phyloP scores from a whole-genome alignment of 2,888 invertebrate genomes.

The Miltochrista miniata region DNA sequence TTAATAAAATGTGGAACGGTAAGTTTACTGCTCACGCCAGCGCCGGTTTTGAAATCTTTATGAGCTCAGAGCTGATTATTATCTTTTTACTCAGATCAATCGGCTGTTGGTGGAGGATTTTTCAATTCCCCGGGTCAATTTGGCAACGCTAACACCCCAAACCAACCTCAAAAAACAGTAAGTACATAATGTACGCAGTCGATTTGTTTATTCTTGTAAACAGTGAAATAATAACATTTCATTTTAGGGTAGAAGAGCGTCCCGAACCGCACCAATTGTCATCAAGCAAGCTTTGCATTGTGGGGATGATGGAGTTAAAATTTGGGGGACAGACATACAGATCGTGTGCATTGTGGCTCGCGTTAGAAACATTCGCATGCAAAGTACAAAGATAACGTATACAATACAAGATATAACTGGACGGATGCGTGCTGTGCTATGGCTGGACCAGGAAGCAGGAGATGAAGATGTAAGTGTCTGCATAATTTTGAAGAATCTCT shows the following conservation, averaged over 20 bases:
- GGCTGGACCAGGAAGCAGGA: constrained; percentile 77
- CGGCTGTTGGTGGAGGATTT: constrained; percentile 75
- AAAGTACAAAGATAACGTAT: constrained; percentile 79
- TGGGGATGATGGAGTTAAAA: constrained; percentile 77
- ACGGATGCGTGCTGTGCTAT: constrained; percentile 75
- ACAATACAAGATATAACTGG: constrained; percentile 80
- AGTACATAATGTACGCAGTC: constrained; percentile 17
- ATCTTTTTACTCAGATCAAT: constrained; percentile 65
- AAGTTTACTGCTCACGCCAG: constrained; percentile 12
- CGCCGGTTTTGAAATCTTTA: neutral
- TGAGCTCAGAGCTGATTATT: neutral
- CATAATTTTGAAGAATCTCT: neutral
- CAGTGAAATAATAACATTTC: neutral
- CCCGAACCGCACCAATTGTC: constrained; percentile 77
- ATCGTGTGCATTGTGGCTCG: constrained; percentile 73
- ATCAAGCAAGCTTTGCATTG: constrained; percentile 75
- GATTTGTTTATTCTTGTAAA: neutral
- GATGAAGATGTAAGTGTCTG: constrained; percentile 70
- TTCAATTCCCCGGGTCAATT: constrained; percentile 76
- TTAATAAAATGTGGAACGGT: constrained; percentile 58
- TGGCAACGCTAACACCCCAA: constrained; percentile 74
- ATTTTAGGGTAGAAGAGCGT: constrained; percentile 67
- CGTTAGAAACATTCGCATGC: constrained; percentile 70
- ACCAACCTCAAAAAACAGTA: constrained; percentile 71
- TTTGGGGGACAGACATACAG: constrained; percentile 80